Evolutionary conservation across 2,888 invertebrate genomes (phyloP).

Genomic region (Ophioninae sp.): DNA sequence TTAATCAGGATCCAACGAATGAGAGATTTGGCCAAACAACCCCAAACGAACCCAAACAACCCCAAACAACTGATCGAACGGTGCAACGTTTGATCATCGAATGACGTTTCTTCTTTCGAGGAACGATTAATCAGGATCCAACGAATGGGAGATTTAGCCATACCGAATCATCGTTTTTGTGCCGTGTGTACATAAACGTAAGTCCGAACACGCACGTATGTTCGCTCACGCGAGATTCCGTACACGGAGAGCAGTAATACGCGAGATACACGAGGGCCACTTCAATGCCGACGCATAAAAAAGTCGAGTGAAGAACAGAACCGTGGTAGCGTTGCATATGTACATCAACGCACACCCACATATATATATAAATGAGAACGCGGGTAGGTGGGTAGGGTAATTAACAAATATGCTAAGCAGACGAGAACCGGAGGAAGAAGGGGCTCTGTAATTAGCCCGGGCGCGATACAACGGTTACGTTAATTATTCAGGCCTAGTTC

Average conservation of each 20-base stretch:
- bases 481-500: constrained; percentile 78
- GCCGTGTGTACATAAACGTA: not conserved
- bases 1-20: too few species aligned
- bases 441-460: constrained; percentile 76
- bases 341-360: not conserved
- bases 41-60: too few species aligned
- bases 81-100: too few species aligned
- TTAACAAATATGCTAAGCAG: constrained; percentile 78
- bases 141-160: too few species aligned
- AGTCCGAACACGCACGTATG: not conserved
- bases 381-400: constrained; percentile 70
- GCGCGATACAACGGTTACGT: constrained; percentile 74
- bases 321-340: not conserved
- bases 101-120: too few species aligned
- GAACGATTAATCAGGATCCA: too few species aligned
- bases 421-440: constrained; percentile 70
- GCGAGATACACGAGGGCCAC: constrained; percentile 50
- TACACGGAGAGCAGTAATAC: constrained; percentile 41
- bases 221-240: constrained; percentile 65
- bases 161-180: too few species aligned
- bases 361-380: not conserved
- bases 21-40: too few species aligned
- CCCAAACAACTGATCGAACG: too few species aligned
- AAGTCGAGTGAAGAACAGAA: constrained; percentile 35
- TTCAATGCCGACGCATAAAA: constrained; percentile 54